Evolutionary conservation across 2,888 invertebrate genomes (phyloP), one percentile per base, ranked within the genome.

Genomic region (Platycnemis pennipes): DNA sequence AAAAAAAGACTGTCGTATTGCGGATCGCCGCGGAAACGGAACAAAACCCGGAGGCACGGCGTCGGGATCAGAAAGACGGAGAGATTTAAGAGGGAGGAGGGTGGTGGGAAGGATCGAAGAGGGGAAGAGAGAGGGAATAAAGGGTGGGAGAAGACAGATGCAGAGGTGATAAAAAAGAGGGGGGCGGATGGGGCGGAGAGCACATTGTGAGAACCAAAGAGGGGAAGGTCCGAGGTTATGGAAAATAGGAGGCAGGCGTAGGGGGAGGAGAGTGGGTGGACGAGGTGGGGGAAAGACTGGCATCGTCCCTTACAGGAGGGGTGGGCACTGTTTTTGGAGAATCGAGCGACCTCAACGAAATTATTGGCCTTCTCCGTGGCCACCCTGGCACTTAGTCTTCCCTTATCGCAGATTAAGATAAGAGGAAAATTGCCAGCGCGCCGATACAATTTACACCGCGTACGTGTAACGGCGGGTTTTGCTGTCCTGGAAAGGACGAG

Each of bases 341-440:
- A 91, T 91, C 91, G 91, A 91, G 91, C 63, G 63, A 89, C 89
- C 89, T 89, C 89, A 89, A 91, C 91, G 91, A 91, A 91, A 91
- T 91, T 91, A 91, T 91, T 91, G 91, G 91, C 63, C 91, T 91
- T 44, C 63, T 63, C 91, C 42, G 91, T 63, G 91, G 63, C 56
- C 91, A 44, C 91, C 87, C 46, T 45, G 87, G 87, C 91, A 91
- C 91, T 91, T 91, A 91, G 56, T 91, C 91, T 91, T 91, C 91
- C 63, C 91, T 91, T 91, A 91, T 91, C 91, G 69, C 91, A 91
- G 91, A 91, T 91, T 91, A 91, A 91, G 91, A 91, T 91, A 91
- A 91, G 91, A 44, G 91, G 91, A 45, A 91, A 91, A 91, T 69
- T 91, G 91, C 91, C 91, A 63, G 44, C 44, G 42, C 63, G 91